These are phyloP conservation scores for Thera britannica DNA, from an alignment of 2,888 invertebrate species.

Conservation along the genomic window DNA sequence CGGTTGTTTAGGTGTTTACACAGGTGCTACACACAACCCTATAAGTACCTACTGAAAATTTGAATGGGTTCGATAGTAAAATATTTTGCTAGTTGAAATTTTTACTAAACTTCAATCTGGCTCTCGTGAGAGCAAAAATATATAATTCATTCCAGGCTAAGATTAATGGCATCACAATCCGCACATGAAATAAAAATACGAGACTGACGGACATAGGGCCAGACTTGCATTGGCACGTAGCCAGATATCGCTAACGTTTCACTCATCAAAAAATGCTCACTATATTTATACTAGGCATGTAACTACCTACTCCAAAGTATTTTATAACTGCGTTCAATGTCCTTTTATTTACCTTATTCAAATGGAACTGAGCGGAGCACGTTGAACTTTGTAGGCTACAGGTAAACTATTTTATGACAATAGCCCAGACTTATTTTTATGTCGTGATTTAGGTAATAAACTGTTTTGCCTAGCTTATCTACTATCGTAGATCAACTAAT, in stretches of 20 bases:
- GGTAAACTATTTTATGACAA: not conserved
- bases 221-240: conserved; percentile 65
- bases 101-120: conserved; percentile 41
- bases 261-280: conserved; percentile 59
- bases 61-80: conserved; percentile 29
- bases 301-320: conserved; percentile 32
- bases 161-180: conserved; percentile 68
- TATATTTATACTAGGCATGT: conserved; percentile 47
- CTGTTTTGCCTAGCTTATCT: too few species aligned
- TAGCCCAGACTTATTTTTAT: too few species aligned
- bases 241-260: conserved; percentile 71
- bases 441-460: too few species aligned
- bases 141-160: conserved; percentile 53
- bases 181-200: conserved; percentile 72
- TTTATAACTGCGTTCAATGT: conserved; percentile 47
- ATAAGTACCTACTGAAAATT: conserved; percentile 21
- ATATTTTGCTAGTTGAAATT: conserved; percentile 31
- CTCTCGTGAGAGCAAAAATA: conserved; percentile 44
- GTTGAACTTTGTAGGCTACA: not conserved
- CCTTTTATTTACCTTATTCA: conserved; percentile 32
- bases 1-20: too few species aligned
- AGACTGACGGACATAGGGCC: conserved; percentile 56
- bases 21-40: not conserved
- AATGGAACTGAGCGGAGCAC: conserved; percentile 1
- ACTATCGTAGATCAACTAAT: not conserved